These are phyloP conservation scores for Pterocles gutturalis DNA, from an alignment of 2,113 vertebrate genomes.

Conservation along the genomic window DNA sequence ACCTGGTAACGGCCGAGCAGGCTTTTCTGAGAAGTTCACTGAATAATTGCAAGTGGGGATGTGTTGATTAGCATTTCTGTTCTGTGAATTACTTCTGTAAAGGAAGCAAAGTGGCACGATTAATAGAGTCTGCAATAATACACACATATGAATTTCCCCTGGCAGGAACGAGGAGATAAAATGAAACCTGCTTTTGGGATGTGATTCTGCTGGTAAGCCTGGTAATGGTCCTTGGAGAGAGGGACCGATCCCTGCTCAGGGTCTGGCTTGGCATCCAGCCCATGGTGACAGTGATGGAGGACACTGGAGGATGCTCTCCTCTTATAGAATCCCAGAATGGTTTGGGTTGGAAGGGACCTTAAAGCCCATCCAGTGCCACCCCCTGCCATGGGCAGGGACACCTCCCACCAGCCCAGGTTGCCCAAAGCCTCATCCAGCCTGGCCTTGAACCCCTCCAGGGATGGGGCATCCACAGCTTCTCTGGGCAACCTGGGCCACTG, in stretches of 20 bases:
- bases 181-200: not conserved
- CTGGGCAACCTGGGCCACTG: too few relatives aligned
- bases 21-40: constrained; percentile 3
- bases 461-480: too few relatives aligned
- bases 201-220: not conserved
- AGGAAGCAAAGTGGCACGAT: not conserved
- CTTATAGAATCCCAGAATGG: too few relatives aligned
- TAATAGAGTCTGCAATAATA: not conserved
- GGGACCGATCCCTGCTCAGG: fast-evolving
- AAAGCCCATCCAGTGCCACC: too few relatives aligned
- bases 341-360: too few relatives aligned
- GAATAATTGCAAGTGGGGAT: not conserved
- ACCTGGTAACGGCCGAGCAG: not conserved
- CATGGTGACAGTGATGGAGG: not conserved
- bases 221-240: not conserved
- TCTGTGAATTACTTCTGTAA: not conserved
- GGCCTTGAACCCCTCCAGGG: too few relatives aligned
- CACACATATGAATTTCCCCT: not conserved
- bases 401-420: too few relatives aligned
- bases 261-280: not conserved
- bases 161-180: fast-evolving
- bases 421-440: too few relatives aligned
- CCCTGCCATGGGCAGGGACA: too few relatives aligned
- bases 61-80: not conserved
- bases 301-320: not conserved